These are phyloP conservation scores for Dinomys branickii DNA, from an alignment of 2,113 vertebrate genomes.

Conservation along the genomic window DNA sequence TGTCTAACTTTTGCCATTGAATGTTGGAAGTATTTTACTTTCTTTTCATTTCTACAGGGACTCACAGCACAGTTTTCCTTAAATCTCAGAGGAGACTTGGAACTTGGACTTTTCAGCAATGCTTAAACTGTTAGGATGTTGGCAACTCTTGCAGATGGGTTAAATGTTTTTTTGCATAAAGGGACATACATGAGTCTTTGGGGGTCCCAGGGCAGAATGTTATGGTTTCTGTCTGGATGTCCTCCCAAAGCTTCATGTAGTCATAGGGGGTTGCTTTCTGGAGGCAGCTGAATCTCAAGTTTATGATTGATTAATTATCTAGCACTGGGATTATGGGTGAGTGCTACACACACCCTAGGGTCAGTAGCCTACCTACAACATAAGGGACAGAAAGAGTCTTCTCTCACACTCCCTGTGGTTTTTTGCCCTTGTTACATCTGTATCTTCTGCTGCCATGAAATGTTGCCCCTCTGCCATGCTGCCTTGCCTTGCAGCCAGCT, in stretches of 20 bases:
- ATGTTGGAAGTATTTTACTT: too few species aligned
- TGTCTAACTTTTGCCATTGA: too few species aligned
- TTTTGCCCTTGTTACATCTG: neutral
- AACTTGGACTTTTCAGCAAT: too few species aligned
- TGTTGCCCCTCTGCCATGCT: neutral
- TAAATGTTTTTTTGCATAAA: too few species aligned
- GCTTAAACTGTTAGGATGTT: too few species aligned
- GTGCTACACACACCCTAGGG: neutral
- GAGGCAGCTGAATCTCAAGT: neutral
- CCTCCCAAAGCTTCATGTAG: neutral
- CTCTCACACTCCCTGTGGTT: neutral
- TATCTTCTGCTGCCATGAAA: neutral
- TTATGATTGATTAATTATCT: neutral
- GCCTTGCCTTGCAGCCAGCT: neutral
- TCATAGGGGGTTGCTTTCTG: neutral
- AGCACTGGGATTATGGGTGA: neutral
- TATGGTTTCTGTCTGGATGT: neutral
- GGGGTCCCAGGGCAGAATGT: neutral
- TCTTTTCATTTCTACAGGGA: too few species aligned
- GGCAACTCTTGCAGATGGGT: too few species aligned
- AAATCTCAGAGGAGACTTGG: too few species aligned
- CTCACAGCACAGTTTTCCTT: too few species aligned
- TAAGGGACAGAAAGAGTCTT: neutral
- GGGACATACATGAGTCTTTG: too few species aligned
- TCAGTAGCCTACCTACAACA: neutral